These are phyloP conservation scores for Conops quadrifasciatus DNA, from an alignment of 2,888 invertebrate genomes.

Conservation along the genomic window DNA sequence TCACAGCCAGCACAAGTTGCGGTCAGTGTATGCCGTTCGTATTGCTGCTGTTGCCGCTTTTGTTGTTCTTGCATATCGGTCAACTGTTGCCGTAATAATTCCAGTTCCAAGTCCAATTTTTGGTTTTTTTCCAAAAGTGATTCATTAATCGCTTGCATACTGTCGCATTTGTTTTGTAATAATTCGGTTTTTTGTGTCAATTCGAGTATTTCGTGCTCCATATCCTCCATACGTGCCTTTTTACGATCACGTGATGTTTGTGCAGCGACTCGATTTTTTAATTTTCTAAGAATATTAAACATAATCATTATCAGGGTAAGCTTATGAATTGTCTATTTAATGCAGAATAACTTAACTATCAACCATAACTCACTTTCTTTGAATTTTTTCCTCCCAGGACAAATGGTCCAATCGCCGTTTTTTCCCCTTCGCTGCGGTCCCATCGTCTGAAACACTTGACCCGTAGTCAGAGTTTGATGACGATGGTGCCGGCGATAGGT, in stretches of 20 bases:
- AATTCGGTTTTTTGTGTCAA: conserved; percentile 73
- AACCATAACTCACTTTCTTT: conserved; percentile 80
- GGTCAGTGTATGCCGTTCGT: conserved; percentile 39
- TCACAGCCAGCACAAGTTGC: conserved; percentile 71
- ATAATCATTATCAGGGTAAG: background rate
- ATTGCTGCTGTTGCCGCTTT: conserved; percentile 37
- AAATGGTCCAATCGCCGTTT: conserved; percentile 85
- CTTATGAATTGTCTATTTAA: too few relatives aligned
- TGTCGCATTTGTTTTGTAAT: conserved; percentile 67
- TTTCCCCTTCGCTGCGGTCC: conserved; percentile 63
- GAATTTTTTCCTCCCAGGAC: conserved; percentile 86
- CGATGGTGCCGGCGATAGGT: conserved; percentile 38
- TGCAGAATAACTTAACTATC: too few relatives aligned
- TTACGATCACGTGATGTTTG: conserved; percentile 97
- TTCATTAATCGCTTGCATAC: conserved; percentile 69
- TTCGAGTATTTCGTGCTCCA: conserved; percentile 77
- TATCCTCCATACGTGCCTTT: conserved; percentile 90
- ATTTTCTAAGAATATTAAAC: conserved; percentile 73
- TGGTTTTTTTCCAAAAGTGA: conserved; percentile 75
- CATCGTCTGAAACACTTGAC: conserved; percentile 40
- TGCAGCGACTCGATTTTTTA: conserved; percentile 96
- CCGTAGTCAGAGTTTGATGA: conserved; percentile 47
- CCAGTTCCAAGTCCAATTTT: conserved; percentile 73
- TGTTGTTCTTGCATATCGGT: conserved; percentile 64
- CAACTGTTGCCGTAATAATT: conserved; percentile 69